These are phyloP conservation scores for Paralinhomoeus sp. DNA, from an alignment of 2,888 invertebrate species.

Conservation along the genomic window DNA sequence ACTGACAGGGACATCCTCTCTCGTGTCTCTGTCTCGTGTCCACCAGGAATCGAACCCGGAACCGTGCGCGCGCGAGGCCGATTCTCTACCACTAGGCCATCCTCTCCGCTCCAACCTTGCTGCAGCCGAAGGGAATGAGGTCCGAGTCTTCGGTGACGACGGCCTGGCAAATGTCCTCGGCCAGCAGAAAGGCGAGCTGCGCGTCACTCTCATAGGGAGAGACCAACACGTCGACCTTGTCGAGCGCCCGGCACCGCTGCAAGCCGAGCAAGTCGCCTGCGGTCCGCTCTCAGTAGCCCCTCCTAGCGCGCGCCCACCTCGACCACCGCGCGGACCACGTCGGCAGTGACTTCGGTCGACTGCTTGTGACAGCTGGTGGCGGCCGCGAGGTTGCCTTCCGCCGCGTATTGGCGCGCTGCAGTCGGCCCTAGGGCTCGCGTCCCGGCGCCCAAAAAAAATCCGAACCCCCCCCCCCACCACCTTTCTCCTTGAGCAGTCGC, in stretches of 20 bases:
- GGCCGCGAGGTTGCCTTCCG: slow-evolving; percentile 44
- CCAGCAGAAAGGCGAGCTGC: slow-evolving; percentile 61
- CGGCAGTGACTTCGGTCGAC: slow-evolving; percentile 54
- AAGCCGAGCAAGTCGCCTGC: neutral
- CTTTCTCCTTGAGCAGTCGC: slow-evolving; percentile 23
- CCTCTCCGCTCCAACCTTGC: slow-evolving; percentile 38
- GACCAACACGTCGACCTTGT: slow-evolving; percentile 79
- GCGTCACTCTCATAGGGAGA: slow-evolving; percentile 85
- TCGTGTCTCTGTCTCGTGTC: neutral
- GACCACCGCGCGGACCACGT: slow-evolving; percentile 70
- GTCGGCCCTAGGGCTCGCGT: too few relatives aligned
- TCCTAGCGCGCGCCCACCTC: slow-evolving; percentile 36
- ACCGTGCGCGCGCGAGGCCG: too few relatives aligned
- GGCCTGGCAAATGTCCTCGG: slow-evolving; percentile 44
- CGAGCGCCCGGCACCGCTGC: slow-evolving; percentile 38
- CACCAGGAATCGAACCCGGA: too few relatives aligned
- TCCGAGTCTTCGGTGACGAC: slow-evolving; percentile 96
- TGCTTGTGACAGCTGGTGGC: slow-evolving; percentile 41
- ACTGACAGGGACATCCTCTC: neutral
- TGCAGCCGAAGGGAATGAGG: slow-evolving; percentile 80
- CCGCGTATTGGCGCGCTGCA: too few relatives aligned
- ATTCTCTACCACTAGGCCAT: too few relatives aligned
- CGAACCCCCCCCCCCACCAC: neutral
- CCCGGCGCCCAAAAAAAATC: too few relatives aligned
- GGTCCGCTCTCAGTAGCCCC: neutral